Base-by-base conservation (phyloP, 2,113 vertebrate species). In the Reinhardtius hippoglossoides region DNA sequence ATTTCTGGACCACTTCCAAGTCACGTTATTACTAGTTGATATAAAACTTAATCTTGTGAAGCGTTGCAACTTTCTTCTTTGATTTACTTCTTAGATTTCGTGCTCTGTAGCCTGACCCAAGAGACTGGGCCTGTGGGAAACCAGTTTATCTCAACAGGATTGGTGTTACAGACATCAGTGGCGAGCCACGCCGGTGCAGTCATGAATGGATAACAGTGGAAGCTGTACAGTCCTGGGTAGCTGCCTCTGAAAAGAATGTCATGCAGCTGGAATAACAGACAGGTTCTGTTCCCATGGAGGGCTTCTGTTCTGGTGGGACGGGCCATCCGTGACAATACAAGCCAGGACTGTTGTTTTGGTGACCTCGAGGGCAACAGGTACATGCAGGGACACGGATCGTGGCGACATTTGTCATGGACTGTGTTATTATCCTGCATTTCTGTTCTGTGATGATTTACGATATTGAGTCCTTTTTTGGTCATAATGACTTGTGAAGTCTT, bases 211-310 rank as follows among this genome's bases (percentile, higher is more conserved):
- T 86, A 89, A 90, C 83, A 82, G 83, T 71, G 86, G 85, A 88
- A 75, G 88, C 86, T 62, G 78, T 59, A 66, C 76, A 24, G 85
- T 67, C 59, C 81, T 83, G 82, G 81, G 82, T 76, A 85, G 82
- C 81, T 88, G 82, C 85, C 87, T 91, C 85, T 87, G 35, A 79
- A 91, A 92, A 92, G 91, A 89, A 86, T 87, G 71, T 77, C 67
- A 71, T 76, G 90, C 92, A 93, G 92, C 92, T 93, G 91, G 86
- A 92, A 92, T 68, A 93, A 92, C 92, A 93, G 78, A 88, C 86
- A 78, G 76, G 85, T 78, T 86, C 66, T 54, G 76, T 85, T 92
- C 83, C 81, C 84, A 87, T 66, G 71, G 76, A 90, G 74, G 69
- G 78, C 85, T 87, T 78, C 85, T 89, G 86, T 89, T 80, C 79